These are phyloP conservation scores for Drosophila lutescens DNA, from an alignment of 2,888 invertebrate species.

Conservation along the genomic window DNA sequence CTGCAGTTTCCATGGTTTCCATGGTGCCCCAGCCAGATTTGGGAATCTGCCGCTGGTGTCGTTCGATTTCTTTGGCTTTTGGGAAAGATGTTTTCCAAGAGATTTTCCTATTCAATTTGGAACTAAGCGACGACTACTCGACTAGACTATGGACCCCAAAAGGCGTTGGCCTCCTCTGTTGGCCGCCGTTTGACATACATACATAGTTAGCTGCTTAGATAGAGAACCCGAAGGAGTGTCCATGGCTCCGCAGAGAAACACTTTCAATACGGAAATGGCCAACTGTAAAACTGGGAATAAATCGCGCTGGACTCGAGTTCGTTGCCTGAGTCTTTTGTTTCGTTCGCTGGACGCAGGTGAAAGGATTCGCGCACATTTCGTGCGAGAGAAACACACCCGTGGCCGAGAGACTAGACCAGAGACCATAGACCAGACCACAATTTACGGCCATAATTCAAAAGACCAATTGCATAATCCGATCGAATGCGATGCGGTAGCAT, in stretches of 20 bases:
- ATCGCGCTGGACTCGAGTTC: constrained; percentile 53
- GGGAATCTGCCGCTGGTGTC: constrained; percentile 69
- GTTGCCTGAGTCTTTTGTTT: constrained; percentile 77
- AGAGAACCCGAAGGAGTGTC: constrained; percentile 69
- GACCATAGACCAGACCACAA: constrained; percentile 41
- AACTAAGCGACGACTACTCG: constrained; percentile 17
- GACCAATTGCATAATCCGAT: constrained; percentile 58
- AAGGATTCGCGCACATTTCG: constrained; percentile 60
- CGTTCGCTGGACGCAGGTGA: constrained; percentile 58
- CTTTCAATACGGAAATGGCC: constrained; percentile 69
- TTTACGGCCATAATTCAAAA: constrained; percentile 67
- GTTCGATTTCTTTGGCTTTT: constrained; percentile 25
- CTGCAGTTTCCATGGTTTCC: constrained; percentile 30
- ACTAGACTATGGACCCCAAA: constrained; percentile 19
- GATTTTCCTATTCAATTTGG: constrained; percentile 68
- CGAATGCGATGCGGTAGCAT: constrained; percentile 65
- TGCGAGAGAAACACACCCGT: constrained; percentile 59
- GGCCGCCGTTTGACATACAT: constrained; percentile 20
- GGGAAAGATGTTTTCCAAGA: constrained; percentile 51
- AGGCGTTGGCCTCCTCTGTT: constrained; percentile 42
- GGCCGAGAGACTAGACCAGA: constrained; percentile 36
- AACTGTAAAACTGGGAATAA: constrained; percentile 22
- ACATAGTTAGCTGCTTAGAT: constrained; percentile 50
- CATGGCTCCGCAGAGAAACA: constrained; percentile 27
- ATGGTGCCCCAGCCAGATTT: constrained; percentile 57